These are phyloP conservation scores for Plemyria rubiginata DNA, from an alignment of 2,888 invertebrate genomes.

Conservation along the genomic window DNA sequence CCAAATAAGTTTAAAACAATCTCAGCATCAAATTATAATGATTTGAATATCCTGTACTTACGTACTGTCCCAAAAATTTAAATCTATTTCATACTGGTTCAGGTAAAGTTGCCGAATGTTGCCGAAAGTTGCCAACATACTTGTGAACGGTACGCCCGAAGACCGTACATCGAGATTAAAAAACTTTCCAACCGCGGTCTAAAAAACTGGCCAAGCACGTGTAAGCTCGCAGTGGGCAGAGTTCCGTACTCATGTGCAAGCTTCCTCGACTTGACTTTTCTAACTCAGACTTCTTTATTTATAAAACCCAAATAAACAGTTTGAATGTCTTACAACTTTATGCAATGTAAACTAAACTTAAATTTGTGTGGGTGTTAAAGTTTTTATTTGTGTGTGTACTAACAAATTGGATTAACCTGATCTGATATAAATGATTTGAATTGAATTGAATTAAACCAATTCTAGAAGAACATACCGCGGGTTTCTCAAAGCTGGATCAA, in stretches of 20 bases:
- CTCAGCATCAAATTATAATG: slow-evolving; percentile 13
- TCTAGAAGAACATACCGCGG: no score
- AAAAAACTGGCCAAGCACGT: slow-evolving; percentile 47
- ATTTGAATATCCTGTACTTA: slow-evolving; percentile 8
- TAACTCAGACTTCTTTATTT: no score
- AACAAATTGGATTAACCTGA: no score
- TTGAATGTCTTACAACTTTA: neutral
- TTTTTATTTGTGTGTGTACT: no score
- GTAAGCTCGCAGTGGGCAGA: neutral
- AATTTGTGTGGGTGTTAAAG: no score
- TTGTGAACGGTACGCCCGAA: slow-evolving; percentile 35
- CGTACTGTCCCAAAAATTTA: neutral
- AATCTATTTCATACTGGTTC: slow-evolving; percentile 27
- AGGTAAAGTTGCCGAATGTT: slow-evolving; percentile 27
- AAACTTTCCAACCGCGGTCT: slow-evolving; percentile 64
- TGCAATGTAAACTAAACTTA: neutral
- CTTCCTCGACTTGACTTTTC: neutral
- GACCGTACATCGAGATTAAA: slow-evolving; percentile 65
- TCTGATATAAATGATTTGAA: no score
- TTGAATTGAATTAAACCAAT: no score
- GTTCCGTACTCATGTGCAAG: slow-evolving; percentile 2
- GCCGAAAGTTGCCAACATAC: slow-evolving; percentile 36
- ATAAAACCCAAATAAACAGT: no score
- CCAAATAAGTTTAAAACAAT: neutral
- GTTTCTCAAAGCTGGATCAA: no score